Evolutionary conservation across 2,888 invertebrate genomes (phyloP), one percentile per base, ranked within the genome.

Genomic region (Dorcus hopei): DNA sequence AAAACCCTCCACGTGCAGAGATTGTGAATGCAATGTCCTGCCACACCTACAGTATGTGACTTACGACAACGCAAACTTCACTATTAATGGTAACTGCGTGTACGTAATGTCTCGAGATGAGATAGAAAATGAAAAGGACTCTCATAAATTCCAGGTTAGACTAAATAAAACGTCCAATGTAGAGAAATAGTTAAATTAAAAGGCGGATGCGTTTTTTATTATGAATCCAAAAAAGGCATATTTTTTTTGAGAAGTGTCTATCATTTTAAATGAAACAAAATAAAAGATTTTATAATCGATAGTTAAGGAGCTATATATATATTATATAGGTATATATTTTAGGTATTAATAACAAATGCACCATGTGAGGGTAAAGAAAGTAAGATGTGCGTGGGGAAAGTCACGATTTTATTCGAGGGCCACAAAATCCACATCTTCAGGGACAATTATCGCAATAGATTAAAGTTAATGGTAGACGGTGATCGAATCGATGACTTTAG

Each of bases 71-170:
- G 86, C 84, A 61, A 88, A 89, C 68, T 87, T 90, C 66, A 89
- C 89, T 0, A 89, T 91, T 75, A 86, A 89, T 64, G 92, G 91
- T 4, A 91, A 91, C 74, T 95, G 95, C 75, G 91, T 91, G 0
- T 94, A 93, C 73, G 81, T 93, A 33, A 84, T 93, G 52, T 87
- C 92, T 0, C 79, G 89, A 38, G 87, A 89, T 75, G 78, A 81
- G 49, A 51, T 72, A 2, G 54, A 62, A n/a, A 80, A 81, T 43
- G 72, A 81, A 0, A 80, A 82, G 0, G 83, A 82, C 8, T 75
- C 75, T 9, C 74, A 80, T 72, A 65, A 83, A 77, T 80, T 82
- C 72, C 79, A 84, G 78, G 75, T 85, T 68, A 62, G 49, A 57
- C 33, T 55, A 47, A 45, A 41, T 19, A 19, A 19, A 19, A 43